A percentile compares a stretch with the other conserved stretches of the same genome.
Conservation (phyloP, 2,113 vertebrate species). For the Camarhynchus parvulus region DNA sequence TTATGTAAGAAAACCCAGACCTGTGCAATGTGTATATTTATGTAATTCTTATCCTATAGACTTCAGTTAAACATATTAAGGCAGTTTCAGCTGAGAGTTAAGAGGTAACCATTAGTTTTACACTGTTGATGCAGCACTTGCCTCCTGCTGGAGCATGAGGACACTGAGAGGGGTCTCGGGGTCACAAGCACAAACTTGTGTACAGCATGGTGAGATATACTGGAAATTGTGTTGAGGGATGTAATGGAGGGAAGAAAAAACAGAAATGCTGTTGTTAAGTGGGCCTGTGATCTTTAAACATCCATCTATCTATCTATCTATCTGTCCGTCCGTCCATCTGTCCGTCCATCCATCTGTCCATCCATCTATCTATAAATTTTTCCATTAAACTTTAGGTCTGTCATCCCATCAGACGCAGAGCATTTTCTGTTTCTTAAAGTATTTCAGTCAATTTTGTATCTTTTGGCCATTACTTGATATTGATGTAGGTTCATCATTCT, state of each 20-base stretch:
- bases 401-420: not conserved
- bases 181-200: not conserved
- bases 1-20: not conserved
- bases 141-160: not conserved
- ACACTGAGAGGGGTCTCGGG: not conserved
- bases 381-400: not conserved
- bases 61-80: not conserved
- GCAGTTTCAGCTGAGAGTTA: not conserved
- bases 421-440: not conserved
- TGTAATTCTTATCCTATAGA: not conserved
- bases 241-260: not conserved
- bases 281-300: not conserved
- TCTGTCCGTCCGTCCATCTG: no score
- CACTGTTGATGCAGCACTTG: not conserved
- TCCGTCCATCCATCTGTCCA: no score
- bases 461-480: not conserved
- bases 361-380: not conserved
- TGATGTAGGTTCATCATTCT: not conserved
- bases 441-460: not conserved
- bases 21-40: not conserved
- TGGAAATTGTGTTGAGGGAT: not conserved
- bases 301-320: no score
- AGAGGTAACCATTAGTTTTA: not conserved
- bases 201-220: not conserved
- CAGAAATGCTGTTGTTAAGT: not conserved